phyloP scores from a whole-genome alignment of 2,888 invertebrate species.

The Dicyrtoma fusca region DNA sequence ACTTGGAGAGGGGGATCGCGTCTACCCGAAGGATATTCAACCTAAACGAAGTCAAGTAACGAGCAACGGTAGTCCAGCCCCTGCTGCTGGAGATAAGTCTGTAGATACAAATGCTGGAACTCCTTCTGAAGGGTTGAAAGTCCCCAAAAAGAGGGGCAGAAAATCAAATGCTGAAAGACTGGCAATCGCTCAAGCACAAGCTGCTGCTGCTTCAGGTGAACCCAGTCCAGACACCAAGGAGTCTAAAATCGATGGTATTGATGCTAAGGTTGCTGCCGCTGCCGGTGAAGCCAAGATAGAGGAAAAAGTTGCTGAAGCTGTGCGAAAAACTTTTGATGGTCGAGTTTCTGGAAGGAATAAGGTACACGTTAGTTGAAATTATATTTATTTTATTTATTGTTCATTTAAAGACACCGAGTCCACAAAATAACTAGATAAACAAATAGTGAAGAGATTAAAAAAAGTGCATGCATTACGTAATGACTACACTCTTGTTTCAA shows the following conservation, averaged over 20 bases:
- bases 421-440: too few species aligned
- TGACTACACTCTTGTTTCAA: not conserved
- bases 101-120: not conserved
- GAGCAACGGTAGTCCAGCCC: not conserved
- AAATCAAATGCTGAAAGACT: constrained; percentile 29
- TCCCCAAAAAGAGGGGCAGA: constrained; percentile 36
- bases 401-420: too few species aligned
- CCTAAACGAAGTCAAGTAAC: constrained; percentile 5
- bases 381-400: too few species aligned
- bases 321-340: constrained; percentile 37
- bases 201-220: not conserved
- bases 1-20: constrained; percentile 29
- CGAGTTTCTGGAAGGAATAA: constrained; percentile 37
- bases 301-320: constrained; percentile 33
- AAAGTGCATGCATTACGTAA: not conserved
- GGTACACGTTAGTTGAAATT: not conserved
- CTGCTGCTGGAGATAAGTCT: not conserved
- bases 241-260: not conserved
- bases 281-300: constrained; percentile 22
- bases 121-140: not conserved
- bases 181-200: not conserved
- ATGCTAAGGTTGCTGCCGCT: not conserved
- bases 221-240: not conserved
- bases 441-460: not conserved
- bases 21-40: constrained; percentile 53